A percentile compares a stretch with the other conserved stretches of the same genome.
phyloP scores from a whole-genome alignment of 2,113 vertebrate genomes.

The Crypturellus undulatus region DNA sequence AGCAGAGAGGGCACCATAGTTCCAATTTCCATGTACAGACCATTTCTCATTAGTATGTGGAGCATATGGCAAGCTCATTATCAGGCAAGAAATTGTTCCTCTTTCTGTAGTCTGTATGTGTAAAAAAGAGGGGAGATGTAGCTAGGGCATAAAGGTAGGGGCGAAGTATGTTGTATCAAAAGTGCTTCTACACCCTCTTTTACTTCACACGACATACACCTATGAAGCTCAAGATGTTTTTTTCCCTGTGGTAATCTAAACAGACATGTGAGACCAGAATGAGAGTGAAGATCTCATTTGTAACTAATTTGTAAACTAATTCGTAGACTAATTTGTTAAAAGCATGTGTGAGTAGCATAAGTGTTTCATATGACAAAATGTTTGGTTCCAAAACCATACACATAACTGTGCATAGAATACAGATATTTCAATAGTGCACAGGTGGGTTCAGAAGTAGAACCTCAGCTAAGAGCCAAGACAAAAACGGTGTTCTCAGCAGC shows the following conservation, averaged over 20 bases:
- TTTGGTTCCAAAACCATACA: not conserved
- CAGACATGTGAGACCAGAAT: not conserved
- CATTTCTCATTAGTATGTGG: not conserved
- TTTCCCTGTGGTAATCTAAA: not conserved
- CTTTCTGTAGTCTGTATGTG: not conserved
- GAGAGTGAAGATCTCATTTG: not conserved
- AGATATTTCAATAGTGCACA: not conserved
- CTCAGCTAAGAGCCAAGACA: not conserved
- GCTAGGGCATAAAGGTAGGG: not conserved
- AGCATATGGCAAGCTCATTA: not conserved
- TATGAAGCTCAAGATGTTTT: not conserved
- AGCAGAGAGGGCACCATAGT: not conserved
- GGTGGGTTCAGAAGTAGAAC: not conserved
- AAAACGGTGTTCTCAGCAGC: not conserved
- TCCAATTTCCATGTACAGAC: not conserved
- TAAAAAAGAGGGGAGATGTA: not conserved
- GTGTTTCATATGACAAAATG: not conserved
- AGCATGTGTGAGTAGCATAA: not conserved
- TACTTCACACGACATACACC: not conserved
- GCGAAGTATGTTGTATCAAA: not conserved
- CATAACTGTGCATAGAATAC: not conserved
- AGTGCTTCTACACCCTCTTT: not conserved
- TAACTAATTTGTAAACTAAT: not conserved
- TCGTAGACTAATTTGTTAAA: not conserved
- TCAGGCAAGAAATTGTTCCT: not conserved